Conservation (phyloP, 2,888 invertebrate species). For the Proisotoma minuta region DNA sequence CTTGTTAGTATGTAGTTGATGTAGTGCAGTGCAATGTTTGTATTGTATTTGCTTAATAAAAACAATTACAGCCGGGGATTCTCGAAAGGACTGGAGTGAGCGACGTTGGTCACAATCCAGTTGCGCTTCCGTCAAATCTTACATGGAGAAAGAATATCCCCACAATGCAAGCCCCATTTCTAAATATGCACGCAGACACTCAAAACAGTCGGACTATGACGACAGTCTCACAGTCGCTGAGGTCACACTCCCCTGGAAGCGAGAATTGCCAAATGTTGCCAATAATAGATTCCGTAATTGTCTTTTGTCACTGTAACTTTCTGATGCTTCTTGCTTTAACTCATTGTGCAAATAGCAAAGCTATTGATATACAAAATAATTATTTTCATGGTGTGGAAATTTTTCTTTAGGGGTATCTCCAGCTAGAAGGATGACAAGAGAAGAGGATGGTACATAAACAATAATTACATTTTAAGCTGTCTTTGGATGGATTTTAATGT, state of each 20-base stretch:
- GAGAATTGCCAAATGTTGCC: conserved; percentile 29
- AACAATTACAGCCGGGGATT: conserved; percentile 37
- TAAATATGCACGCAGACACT: conserved; percentile 38
- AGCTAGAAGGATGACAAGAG: conserved; percentile 42
- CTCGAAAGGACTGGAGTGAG: conserved; percentile 43
- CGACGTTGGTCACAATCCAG: conserved; percentile 47
- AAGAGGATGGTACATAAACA: conserved; percentile 41
- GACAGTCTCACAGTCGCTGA: conserved; percentile 44
- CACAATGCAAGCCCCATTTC: conserved; percentile 41
- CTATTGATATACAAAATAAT: too few species aligned
- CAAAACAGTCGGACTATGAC: conserved; percentile 41
- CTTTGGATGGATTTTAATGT: background rate
- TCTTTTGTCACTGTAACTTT: too few species aligned
- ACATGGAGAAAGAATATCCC: conserved; percentile 45
- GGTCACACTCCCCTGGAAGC: conserved; percentile 45
- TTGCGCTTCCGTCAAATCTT: conserved; percentile 44
- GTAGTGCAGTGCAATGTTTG: background rate
- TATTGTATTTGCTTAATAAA: background rate
- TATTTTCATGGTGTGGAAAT: too few species aligned
- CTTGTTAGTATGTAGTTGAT: background rate
- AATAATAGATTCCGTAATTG: conserved; percentile 32
- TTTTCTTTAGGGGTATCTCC: conserved; percentile 43
- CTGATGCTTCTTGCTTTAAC: too few species aligned
- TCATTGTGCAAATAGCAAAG: too few species aligned
- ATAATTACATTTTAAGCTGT: background rate